Evolutionary conservation across 2,797 vertebrate genomes (phyloP), one percentile per base, ranked within the genome.

Genomic region (Hippocampus kuda): DNA sequence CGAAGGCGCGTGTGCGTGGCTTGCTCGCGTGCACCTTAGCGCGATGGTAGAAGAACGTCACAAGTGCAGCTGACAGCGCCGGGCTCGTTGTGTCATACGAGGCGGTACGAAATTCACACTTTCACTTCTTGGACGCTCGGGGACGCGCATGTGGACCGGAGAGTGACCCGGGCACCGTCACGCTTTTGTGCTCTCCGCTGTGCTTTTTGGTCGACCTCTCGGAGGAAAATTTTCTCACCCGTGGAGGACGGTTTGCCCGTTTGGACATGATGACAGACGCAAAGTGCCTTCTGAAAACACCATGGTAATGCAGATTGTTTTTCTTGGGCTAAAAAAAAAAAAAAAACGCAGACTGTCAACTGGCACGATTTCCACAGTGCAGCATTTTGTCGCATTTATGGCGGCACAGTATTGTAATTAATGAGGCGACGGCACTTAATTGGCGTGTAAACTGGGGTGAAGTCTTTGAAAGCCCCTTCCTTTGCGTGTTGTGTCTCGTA

Each of bases 261-360:
- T 70, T 62, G 68, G 75, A 72, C 59, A 76, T 81, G 75, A 89
- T 90, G 88, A 85, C 89, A 65, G 88, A 85, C 38, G 79, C 86
- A 67, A 90, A 87, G 86, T 84, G 88, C 82, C 86, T 90, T 75
- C 78, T 90, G 77, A 88, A 89, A 77, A 90, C 75, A 44, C 85
- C 86, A 65, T 87, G 91, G 91, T 92, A 87, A 83, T 85, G 20
- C 24, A 42, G 49, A 48, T 63, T 34, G 13, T 51, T 60, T 53
- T 56, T 22, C 22, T 2, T 0, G 42, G 42, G 73, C 26, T 13
- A 59, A 59, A 15, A 15, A 59, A 27, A 27, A 8, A 26, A 18
- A 13, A 24, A 73, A 80, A 70, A 73, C 69, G 16, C 7, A 20
- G 8, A 22, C 9, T 24, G 16, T 27, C 27, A 30, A 38, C 6